These are phyloP conservation scores for Clarias pachynema DNA, from an alignment of 2,797 vertebrate genomes.

Conservation along the genomic window DNA sequence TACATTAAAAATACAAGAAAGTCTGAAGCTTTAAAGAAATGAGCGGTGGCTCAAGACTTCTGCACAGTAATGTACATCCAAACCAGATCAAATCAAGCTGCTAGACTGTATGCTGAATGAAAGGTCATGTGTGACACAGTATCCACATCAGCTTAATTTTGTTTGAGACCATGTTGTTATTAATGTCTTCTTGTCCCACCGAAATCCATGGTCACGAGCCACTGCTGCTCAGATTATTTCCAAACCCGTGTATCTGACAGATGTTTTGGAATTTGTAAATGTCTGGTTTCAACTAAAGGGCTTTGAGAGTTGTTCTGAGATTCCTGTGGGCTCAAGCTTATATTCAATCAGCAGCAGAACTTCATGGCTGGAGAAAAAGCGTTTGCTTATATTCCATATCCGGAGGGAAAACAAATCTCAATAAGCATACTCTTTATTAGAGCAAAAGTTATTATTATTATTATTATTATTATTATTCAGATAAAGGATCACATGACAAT, in stretches of 20 bases:
- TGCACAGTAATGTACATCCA: not conserved
- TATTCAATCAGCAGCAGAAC: slow-evolving; percentile 60
- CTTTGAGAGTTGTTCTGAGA: slow-evolving; percentile 68
- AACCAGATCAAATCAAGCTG: not conserved
- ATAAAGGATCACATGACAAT: not conserved
- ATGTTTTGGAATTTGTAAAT: slow-evolving; percentile 59
- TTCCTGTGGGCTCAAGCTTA: slow-evolving; percentile 62
- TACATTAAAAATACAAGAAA: too few species aligned
- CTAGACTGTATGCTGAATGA: not conserved
- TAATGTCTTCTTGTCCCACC: not conserved
- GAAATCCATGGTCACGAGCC: not conserved
- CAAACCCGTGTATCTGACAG: slow-evolving; percentile 56
- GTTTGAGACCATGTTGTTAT: not conserved
- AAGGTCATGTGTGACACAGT: not conserved
- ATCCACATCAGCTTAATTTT: not conserved
- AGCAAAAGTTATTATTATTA: not conserved
- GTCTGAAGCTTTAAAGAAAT: too few species aligned
- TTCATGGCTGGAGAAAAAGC: slow-evolving; percentile 19
- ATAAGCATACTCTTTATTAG: not conserved
- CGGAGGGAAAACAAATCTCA: not conserved
- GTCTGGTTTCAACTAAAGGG: slow-evolving; percentile 63
- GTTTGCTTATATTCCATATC: slow-evolving; percentile 2
- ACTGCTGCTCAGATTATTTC: slow-evolving; percentile 41
- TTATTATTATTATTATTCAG: not conserved
- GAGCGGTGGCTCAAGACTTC: too few species aligned